Evolutionary conservation across 2,113 vertebrate species (phyloP).

Genomic region (Oncorhynchus gorbuscha): DNA sequence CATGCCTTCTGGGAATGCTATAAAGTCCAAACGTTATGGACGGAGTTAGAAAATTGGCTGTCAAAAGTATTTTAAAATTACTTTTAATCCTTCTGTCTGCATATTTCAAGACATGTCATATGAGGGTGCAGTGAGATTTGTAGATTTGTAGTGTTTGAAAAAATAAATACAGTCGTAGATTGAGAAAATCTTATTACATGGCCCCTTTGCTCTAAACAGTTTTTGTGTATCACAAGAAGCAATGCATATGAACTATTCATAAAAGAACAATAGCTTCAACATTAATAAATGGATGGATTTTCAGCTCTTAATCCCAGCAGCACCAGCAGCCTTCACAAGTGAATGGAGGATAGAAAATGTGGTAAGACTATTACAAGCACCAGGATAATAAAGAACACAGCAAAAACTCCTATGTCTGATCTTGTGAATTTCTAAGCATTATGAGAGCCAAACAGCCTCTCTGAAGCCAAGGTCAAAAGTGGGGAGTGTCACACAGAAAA

Average conservation of each 20-base stretch:
- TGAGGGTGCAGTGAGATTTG: too few species aligned
- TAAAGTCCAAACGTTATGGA: too few species aligned
- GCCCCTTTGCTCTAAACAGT: not conserved
- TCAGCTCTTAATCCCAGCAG: not conserved
- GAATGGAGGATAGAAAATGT: not conserved
- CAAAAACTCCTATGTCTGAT: not conserved
- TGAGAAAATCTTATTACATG: not conserved
- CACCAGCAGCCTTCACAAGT: not conserved
- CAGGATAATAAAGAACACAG: not conserved
- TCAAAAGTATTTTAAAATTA: too few species aligned
- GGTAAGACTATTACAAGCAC: not conserved
- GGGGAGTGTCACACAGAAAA: slow-evolving; percentile 41
- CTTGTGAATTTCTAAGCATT: slow-evolving; percentile 24
- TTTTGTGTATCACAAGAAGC: not conserved
- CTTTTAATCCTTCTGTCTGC: too few species aligned
- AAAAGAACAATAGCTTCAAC: not conserved
- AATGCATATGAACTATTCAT: not conserved
- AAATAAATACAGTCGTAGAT: too few species aligned
- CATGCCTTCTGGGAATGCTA: too few species aligned
- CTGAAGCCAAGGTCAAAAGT: slow-evolving; percentile 47
- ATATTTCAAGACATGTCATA: too few species aligned
- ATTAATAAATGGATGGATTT: not conserved
- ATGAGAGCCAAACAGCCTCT: slow-evolving; percentile 19
- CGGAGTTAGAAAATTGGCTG: too few species aligned
- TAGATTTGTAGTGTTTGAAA: not conserved